These are phyloP conservation scores for Mormyrus proboscirostris DNA, from an alignment of 2,797 vertebrate species.

Conservation along the genomic window DNA sequence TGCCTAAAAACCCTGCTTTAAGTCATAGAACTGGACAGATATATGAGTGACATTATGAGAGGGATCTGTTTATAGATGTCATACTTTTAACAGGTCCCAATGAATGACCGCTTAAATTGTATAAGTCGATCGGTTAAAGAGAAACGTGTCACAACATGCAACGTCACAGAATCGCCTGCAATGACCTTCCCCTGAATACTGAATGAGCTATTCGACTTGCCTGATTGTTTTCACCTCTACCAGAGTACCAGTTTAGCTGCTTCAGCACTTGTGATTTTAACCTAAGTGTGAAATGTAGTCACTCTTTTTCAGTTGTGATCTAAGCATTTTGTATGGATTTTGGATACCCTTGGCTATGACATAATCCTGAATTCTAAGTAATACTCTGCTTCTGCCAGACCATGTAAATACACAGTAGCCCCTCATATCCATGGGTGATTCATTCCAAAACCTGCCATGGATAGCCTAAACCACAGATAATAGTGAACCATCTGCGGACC, in stretches of 20 bases:
- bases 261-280: background rate
- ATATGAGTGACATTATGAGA: background rate
- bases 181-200: background rate
- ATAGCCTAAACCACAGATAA: background rate
- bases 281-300: background rate
- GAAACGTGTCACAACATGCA: background rate
- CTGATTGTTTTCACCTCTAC: background rate
- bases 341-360: background rate
- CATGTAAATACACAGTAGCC: background rate
- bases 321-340: background rate
- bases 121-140: background rate
- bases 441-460: background rate
- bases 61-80: background rate
- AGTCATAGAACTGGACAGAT: background rate
- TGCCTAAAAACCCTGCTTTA: background rate
- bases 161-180: background rate
- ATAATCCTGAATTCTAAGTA: background rate
- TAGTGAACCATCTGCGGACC: background rate
- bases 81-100: background rate
- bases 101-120: background rate
- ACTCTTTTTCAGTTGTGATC: background rate
- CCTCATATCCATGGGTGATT: background rate
- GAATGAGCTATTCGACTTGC: background rate
- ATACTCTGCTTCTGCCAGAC: background rate
- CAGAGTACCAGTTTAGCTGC: background rate